These are phyloP conservation scores for Myzus persicae DNA, from an alignment of 1,140 invertebrate genomes.

Conservation along the genomic window DNA sequence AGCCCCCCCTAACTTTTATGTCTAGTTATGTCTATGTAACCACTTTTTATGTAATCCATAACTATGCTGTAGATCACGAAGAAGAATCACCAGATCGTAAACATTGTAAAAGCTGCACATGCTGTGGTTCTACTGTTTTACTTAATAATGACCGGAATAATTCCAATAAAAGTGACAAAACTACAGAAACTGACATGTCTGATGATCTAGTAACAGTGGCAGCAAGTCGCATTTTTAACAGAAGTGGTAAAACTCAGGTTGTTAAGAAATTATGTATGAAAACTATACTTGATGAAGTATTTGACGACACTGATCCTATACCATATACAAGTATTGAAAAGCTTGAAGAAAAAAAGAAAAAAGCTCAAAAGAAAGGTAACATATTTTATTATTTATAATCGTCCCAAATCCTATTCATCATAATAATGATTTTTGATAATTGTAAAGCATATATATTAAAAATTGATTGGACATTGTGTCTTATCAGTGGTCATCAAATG, in stretches of 20 bases:
- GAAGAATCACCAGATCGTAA: background rate
- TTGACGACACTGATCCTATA: background rate
- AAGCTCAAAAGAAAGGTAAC: conserved; percentile 1
- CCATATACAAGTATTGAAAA: conserved; percentile 47
- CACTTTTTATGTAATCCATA: background rate
- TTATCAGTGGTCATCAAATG: too few relatives aligned
- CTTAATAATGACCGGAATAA: conserved; percentile 5
- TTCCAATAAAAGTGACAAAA: conserved; percentile 43
- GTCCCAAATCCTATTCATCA: background rate
- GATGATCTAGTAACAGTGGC: conserved; percentile 49
- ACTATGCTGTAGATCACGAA: background rate
- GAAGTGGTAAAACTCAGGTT: conserved; percentile 46
- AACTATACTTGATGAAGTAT: conserved; percentile 49
- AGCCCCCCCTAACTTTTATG: too few relatives aligned
- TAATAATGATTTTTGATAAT: background rate
- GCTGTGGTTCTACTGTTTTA: conserved; percentile 39
- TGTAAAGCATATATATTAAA: background rate
- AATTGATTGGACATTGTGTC: background rate
- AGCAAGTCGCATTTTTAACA: conserved; percentile 49
- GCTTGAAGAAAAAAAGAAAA: conserved; percentile 39
- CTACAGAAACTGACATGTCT: conserved; percentile 40
- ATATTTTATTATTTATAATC: background rate
- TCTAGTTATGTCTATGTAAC: too few relatives aligned
- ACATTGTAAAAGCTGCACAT: conserved; percentile 45
- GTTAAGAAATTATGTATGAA: conserved; percentile 36